Evolutionary conservation across 2,888 invertebrate species (phyloP).

Genomic region (Pollenia angustigena): DNA sequence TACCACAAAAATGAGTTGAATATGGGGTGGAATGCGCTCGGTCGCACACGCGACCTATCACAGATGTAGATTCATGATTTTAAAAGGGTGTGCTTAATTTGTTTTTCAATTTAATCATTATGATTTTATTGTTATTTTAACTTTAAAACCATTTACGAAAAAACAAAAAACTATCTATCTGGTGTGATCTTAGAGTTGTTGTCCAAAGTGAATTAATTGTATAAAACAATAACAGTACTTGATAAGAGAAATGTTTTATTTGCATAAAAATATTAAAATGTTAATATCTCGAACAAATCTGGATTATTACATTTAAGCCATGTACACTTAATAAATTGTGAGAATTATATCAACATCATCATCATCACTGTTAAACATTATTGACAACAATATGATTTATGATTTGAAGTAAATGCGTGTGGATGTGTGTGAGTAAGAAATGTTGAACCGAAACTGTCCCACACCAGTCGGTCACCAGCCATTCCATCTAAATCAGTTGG

Average conservation of each 20-base stretch:
- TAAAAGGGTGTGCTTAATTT: constrained; percentile 56
- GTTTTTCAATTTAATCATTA: constrained; percentile 52
- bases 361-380: constrained; percentile 49
- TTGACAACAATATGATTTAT: constrained; percentile 81
- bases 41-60: not conserved
- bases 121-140: constrained; percentile 43
- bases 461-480: constrained; percentile 25
- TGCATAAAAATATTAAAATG: constrained; percentile 53
- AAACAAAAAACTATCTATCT: not conserved
- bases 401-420: constrained; percentile 75
- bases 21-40: constrained; percentile 21
- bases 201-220: constrained; percentile 29
- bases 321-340: constrained; percentile 44
- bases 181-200: constrained; percentile 3
- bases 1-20: not conserved
- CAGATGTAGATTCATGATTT: not conserved
- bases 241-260: constrained; percentile 23
- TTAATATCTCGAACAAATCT: constrained; percentile 53
- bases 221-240: constrained; percentile 28
- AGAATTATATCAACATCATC: constrained; percentile 72
- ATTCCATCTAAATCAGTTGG: constrained; percentile 19
- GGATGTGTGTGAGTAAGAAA: constrained; percentile 71
- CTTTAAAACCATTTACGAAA: constrained; percentile 17
- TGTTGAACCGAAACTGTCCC: constrained; percentile 36
- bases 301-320: constrained; percentile 46